phyloP scores from a whole-genome alignment of 2,888 invertebrate species.

The Dione vanillae region DNA sequence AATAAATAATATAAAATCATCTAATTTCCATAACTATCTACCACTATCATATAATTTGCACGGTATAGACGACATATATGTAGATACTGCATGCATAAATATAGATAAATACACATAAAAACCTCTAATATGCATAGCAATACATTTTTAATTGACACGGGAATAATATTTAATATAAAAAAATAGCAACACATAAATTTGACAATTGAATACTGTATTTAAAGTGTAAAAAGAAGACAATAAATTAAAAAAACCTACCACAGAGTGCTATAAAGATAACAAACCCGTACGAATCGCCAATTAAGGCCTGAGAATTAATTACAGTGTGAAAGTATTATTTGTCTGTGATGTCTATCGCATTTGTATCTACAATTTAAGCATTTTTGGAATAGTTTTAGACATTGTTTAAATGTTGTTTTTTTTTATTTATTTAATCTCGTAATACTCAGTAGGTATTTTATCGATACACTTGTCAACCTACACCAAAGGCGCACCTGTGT shows the following conservation, averaged over 20 bases:
- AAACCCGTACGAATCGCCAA: conserved; percentile 33
- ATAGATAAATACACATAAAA: background rate
- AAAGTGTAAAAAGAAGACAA: conserved; percentile 16
- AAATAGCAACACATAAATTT: background rate
- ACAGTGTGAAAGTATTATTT: conserved; percentile 33
- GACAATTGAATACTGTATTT: conserved; percentile 10
- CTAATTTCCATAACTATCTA: too few relatives aligned
- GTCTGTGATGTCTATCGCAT: conserved; percentile 13
- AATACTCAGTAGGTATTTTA: too few relatives aligned
- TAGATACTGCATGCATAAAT: background rate
- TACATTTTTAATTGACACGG: background rate
- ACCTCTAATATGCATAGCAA: background rate
- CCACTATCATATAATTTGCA: background rate
- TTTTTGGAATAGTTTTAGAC: background rate
- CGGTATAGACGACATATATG: background rate
- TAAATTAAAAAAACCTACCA: conserved; percentile 21
- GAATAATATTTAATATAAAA: background rate
- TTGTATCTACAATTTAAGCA: conserved; percentile 8
- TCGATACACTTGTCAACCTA: too few relatives aligned
- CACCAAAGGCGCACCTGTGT: too few relatives aligned
- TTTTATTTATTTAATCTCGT: background rate
- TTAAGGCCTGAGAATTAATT: conserved; percentile 31
- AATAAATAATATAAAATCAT: background rate
- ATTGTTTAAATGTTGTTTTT: too few relatives aligned
- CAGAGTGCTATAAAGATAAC: conserved; percentile 27